A percentile compares a stretch with the other conserved stretches of the same genome.
phyloP scores from a whole-genome alignment of 2,113 vertebrate species.

The Capreolus pygargus region DNA sequence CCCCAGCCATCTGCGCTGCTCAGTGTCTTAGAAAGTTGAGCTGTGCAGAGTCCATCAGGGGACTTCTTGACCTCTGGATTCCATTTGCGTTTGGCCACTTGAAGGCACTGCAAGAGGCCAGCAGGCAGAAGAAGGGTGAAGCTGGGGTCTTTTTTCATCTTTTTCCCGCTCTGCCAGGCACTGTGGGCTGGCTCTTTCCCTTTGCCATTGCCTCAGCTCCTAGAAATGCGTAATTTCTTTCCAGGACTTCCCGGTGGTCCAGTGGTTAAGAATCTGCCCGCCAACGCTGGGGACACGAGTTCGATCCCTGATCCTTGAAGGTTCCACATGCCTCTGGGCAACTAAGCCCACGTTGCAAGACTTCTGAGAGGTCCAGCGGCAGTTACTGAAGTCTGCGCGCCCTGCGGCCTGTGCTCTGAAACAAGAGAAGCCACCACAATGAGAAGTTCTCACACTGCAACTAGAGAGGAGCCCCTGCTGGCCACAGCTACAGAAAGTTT shows the following conservation, averaged over 20 bases:
- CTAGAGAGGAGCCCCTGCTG: background rate
- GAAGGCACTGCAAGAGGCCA: background rate
- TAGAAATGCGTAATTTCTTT: background rate
- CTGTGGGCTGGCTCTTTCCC: background rate
- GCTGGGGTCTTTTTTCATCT: background rate
- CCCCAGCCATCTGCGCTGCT: background rate
- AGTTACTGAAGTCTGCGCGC: background rate
- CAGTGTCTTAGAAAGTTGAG: background rate
- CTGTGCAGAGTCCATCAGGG: too few relatives aligned
- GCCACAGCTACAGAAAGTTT: background rate
- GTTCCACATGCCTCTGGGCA: background rate
- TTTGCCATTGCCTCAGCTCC: background rate
- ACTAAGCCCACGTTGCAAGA: background rate
- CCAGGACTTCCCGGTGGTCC: background rate
- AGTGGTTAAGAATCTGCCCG: background rate
- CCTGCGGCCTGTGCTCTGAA: too few relatives aligned
- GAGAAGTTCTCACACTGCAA: background rate
- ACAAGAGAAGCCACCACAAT: background rate
- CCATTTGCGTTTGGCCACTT: background rate
- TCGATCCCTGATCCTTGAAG: background rate
- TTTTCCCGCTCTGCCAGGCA: too few relatives aligned
- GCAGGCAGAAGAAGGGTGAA: background rate
- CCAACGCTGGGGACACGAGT: background rate
- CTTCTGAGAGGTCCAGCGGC: background rate
- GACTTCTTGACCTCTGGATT: background rate